A percentile compares a stretch with the other conserved stretches of the same genome.
phyloP scores from a whole-genome alignment of 2,797 vertebrate genomes.

The Epinephelus awoara region DNA sequence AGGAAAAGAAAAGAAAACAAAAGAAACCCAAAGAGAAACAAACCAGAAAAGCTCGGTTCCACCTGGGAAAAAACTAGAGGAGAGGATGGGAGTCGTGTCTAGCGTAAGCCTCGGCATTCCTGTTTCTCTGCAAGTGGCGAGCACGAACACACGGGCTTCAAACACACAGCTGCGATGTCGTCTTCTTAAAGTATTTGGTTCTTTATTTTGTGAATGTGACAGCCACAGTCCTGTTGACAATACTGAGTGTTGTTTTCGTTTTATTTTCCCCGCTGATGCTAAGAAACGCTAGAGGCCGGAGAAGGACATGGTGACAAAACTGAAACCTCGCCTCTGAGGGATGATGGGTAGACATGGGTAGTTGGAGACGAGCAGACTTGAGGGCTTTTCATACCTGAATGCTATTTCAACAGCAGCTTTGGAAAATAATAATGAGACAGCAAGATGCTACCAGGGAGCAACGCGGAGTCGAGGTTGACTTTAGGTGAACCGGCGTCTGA shows the following conservation, averaged over 20 bases:
- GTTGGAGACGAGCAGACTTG: not conserved
- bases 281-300: conserved; percentile 34
- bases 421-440: not conserved
- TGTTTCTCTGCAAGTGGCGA: conserved; percentile 76
- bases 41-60: conserved; percentile 51
- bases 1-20: not conserved
- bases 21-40: not conserved
- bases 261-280: not conserved
- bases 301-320: conserved; percentile 29
- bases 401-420: conserved; percentile 1
- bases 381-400: conserved; percentile 44
- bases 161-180: conserved; percentile 86
- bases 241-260: conserved; percentile 83
- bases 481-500: not conserved
- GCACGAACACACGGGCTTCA: conserved; percentile 85
- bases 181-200: conserved; percentile 93
- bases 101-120: conserved; percentile 23
- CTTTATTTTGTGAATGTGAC: conserved; percentile 92
- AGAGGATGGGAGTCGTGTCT: conserved; percentile 5
- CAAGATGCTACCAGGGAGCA: not conserved
- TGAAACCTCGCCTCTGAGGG: conserved; percentile 19
- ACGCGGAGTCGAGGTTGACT: not conserved
- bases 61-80: not conserved
- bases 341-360: conserved; percentile 69
- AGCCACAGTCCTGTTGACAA: conserved; percentile 93